A percentile compares a stretch with the other conserved stretches of the same genome.
Evolutionary conservation across 2,888 invertebrate genomes (phyloP).

Genomic region (Tetragonisca angustula): DNA sequence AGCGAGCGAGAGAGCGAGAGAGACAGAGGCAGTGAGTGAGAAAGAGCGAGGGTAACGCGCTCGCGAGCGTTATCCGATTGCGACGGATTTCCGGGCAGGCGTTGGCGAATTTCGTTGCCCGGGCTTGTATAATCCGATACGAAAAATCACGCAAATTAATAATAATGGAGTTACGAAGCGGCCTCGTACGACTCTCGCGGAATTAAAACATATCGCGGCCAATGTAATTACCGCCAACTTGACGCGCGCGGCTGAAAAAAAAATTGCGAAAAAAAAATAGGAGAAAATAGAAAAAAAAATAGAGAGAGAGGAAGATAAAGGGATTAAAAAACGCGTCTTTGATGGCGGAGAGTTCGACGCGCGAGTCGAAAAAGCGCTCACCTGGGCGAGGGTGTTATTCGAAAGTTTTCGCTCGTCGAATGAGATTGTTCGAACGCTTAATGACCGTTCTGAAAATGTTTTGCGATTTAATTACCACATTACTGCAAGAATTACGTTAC

Average conservation of each 20-base stretch:
- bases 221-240: constrained; percentile 26
- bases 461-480: constrained; percentile 16
- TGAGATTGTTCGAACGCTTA: neutral
- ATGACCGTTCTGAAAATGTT: neutral
- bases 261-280: neutral
- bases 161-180: constrained; percentile 45
- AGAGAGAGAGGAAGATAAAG: neutral
- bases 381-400: neutral
- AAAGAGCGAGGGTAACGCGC: constrained; percentile 4
- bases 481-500: neutral
- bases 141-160: constrained; percentile 57
- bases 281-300: neutral
- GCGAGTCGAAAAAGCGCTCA: neutral
- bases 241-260: neutral
- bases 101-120: constrained; percentile 44
- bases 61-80: constrained; percentile 42
- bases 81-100: constrained; percentile 39
- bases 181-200: neutral
- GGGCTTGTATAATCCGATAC: constrained; percentile 50
- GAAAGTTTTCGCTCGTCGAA: neutral
- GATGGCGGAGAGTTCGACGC: neutral
- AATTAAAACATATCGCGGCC: constrained; percentile 44
- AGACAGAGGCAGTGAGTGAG: neutral
- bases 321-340: constrained; percentile 3
- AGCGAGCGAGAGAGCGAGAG: too few relatives aligned